Evolutionary conservation across 2,113 vertebrate genomes (phyloP), one percentile per base, ranked within the genome.

Genomic region (Machaerirhynchus nigripectus): DNA sequence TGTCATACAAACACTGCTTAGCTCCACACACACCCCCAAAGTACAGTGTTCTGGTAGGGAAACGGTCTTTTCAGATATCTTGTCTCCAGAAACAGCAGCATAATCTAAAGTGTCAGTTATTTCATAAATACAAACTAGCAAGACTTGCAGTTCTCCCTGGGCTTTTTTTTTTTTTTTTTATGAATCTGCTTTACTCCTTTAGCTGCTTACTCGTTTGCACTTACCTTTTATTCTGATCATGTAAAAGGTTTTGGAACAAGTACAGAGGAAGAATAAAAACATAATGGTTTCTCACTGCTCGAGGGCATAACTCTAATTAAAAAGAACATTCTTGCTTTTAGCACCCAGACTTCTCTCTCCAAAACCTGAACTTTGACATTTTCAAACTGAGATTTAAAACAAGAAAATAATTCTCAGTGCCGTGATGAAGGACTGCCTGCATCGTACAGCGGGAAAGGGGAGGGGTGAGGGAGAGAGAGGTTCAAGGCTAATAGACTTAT

Each of bases 331-430:
- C 84, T 95, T 95, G 90, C 88, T 93, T 97, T 96, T 93, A 97
- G 94, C 95, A 96, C 71, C 82, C 76, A 61, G 94, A 64, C 73
- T 95, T 69, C 82, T 68, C 79, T 89, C 89, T 90, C 89, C 90
- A 90, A 92, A 96, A 90, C 30, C 53, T 96, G 96, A 97, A 96
- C 93, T 97, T 79, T 95, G 93, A 93, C 96, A 97, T 97, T 97
- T 97, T 97, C 93, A 94, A 95, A 93, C 95, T 56, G 81, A 95
- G 83, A 93, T 93, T 97, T 97, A 95, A 97, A 97, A 88, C 89
- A 95, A 82, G 93, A 81, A 96, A 96, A 93, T 96, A 94, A 97
- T 95, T 93, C 83, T 87, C 59, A 21, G 68, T 65, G 64, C 77
- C 74, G 46, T 4, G n/a, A 69, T 30, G 65, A 83, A 92, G 76